These are phyloP conservation scores for Metellina segmentata DNA, from an alignment of 2,888 invertebrate genomes.

Conservation along the genomic window DNA sequence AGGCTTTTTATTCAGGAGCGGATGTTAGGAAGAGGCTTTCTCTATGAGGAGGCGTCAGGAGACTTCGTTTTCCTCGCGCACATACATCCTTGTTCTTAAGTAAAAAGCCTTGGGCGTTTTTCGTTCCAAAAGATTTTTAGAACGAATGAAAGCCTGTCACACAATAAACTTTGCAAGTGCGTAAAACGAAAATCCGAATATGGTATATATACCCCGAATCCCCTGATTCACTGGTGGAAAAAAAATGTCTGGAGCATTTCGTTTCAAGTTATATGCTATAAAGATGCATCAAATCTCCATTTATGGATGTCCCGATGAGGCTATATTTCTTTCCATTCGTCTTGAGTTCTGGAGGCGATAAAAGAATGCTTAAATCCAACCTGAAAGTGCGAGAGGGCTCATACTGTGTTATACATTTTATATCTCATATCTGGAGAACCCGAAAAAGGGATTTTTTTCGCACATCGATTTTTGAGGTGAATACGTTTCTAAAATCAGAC, in stretches of 20 bases:
- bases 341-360: neutral
- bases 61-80: neutral
- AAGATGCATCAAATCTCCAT: neutral
- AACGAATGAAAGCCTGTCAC: neutral
- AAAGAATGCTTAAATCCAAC: neutral
- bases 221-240: neutral
- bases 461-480: too few relatives aligned
- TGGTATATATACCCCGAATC: neutral
- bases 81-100: neutral
- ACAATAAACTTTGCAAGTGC: neutral
- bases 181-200: neutral
- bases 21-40: too few relatives aligned
- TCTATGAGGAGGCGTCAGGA: neutral
- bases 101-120: neutral
- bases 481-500: too few relatives aligned
- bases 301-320: neutral
- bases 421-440: neutral
- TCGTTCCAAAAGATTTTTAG: neutral
- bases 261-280: neutral
- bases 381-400: neutral
- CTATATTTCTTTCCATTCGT: neutral
- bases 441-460: too few relatives aligned
- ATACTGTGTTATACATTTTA: neutral
- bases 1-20: neutral
- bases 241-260: neutral